Evolutionary conservation across 1,140 invertebrate species (phyloP).

Genomic region (Coptotermes formosanus): DNA sequence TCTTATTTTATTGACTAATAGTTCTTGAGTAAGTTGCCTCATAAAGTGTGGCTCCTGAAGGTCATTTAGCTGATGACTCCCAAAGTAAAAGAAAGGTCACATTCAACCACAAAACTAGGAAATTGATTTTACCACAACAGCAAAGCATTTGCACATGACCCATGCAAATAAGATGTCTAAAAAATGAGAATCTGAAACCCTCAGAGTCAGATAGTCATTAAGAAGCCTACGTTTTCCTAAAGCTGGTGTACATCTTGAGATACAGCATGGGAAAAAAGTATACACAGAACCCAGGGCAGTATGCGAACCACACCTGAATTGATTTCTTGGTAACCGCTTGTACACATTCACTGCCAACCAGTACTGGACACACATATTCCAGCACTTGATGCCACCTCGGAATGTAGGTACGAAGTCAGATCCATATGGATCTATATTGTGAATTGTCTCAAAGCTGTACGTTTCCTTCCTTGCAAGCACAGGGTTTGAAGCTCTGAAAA

Average conservation of each 20-base stretch:
- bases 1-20: too few relatives aligned
- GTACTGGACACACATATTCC: slow-evolving; percentile 95
- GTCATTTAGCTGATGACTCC: too few relatives aligned
- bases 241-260: too few relatives aligned
- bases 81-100: too few relatives aligned
- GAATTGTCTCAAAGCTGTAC: slow-evolving; percentile 80
- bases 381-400: slow-evolving; percentile 81
- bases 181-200: too few relatives aligned
- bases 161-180: not conserved
- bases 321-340: slow-evolving; percentile 73
- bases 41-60: too few relatives aligned
- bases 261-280: too few relatives aligned
- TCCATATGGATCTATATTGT: slow-evolving; percentile 76
- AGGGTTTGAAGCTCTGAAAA: slow-evolving; percentile 45
- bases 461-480: slow-evolving; percentile 50
- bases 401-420: slow-evolving; percentile 76
- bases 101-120: too few relatives aligned
- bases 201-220: too few relatives aligned
- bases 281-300: too few relatives aligned
- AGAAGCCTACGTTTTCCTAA: too few relatives aligned
- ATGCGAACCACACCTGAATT: slow-evolving; percentile 52
- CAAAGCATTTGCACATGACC: not conserved
- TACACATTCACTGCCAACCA: slow-evolving; percentile 91
- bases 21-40: too few relatives aligned
- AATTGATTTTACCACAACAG: not conserved